Conservation (phyloP, 2,888 invertebrate species). For the Hyppa rectilinea region DNA sequence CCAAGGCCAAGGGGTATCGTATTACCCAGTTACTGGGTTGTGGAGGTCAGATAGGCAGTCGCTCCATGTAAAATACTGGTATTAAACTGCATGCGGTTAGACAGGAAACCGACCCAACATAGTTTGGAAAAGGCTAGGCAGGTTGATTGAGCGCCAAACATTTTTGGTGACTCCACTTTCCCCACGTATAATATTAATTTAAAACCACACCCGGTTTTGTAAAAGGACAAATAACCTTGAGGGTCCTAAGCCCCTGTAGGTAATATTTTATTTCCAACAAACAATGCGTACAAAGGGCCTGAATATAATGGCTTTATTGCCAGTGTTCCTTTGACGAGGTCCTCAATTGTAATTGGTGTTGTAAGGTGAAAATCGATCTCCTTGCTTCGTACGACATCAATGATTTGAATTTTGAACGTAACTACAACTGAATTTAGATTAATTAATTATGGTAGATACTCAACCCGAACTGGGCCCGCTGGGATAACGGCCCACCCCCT, state of each 20-base stretch:
- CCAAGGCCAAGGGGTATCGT: no score
- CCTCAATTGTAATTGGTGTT: constrained; percentile 46
- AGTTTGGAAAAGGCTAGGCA: no score
- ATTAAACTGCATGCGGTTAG: no score
- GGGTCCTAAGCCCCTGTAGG: background rate
- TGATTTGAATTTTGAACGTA: constrained; percentile 26
- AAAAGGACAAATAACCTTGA: constrained; percentile 9
- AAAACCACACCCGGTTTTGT: background rate
- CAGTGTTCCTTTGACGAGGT: constrained; percentile 35
- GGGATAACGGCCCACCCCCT: no score
- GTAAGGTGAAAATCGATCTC: constrained; percentile 51
- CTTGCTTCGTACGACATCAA: constrained; percentile 28
- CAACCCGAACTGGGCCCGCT: no score
- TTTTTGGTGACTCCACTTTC: background rate
- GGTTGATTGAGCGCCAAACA: background rate
- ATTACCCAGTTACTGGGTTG: no score
- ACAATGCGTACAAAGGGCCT: constrained; percentile 46
- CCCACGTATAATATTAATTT: background rate
- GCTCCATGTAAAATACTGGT: no score
- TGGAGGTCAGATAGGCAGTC: no score
- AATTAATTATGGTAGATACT: constrained; percentile 31
- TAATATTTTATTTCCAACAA: constrained; percentile 47
- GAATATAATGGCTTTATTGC: constrained; percentile 51
- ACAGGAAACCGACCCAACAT: no score
- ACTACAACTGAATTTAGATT: constrained; percentile 28